phyloP scores from a whole-genome alignment of 2,888 invertebrate species.

The Bedellia somnulentella region DNA sequence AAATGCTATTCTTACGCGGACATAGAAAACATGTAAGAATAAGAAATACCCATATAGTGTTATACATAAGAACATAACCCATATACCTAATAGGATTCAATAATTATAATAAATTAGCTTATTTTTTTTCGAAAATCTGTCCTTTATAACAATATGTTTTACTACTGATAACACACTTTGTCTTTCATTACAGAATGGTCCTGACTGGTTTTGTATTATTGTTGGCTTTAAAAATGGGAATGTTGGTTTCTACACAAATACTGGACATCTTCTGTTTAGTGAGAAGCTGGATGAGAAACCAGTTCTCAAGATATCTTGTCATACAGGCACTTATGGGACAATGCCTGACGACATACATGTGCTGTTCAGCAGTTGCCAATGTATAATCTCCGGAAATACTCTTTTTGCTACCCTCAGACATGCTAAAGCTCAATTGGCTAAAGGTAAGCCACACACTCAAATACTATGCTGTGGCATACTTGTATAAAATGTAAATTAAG shows the following conservation, averaged over 20 bases:
- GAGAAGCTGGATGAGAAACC: conserved; percentile 85
- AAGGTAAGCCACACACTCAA: conserved; percentile 65
- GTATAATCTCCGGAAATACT: conserved; percentile 74
- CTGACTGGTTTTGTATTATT: conserved; percentile 93
- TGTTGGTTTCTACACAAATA: conserved; percentile 87
- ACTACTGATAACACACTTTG: no score
- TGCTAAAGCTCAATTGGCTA: conserved; percentile 76
- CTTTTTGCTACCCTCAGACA: conserved; percentile 79
- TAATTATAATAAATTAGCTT: no score
- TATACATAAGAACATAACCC: no score
- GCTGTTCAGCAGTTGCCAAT: conserved; percentile 71
- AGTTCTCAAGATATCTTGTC: conserved; percentile 78
- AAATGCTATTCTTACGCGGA: no score
- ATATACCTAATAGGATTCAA: no score
- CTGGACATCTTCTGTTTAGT: conserved; percentile 76
- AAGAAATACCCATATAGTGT: no score
- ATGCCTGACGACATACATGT: conserved; percentile 72
- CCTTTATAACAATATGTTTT: no score
- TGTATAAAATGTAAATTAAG: no score
- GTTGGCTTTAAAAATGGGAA: conserved; percentile 85
- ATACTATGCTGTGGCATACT: no score
- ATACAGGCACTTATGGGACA: conserved; percentile 58
- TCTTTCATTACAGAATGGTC: conserved; percentile 65
- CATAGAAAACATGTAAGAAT: no score
- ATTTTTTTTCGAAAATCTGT: no score